phyloP scores from a whole-genome alignment of 2,113 vertebrate species.

The Eulemur rufifrons region DNA sequence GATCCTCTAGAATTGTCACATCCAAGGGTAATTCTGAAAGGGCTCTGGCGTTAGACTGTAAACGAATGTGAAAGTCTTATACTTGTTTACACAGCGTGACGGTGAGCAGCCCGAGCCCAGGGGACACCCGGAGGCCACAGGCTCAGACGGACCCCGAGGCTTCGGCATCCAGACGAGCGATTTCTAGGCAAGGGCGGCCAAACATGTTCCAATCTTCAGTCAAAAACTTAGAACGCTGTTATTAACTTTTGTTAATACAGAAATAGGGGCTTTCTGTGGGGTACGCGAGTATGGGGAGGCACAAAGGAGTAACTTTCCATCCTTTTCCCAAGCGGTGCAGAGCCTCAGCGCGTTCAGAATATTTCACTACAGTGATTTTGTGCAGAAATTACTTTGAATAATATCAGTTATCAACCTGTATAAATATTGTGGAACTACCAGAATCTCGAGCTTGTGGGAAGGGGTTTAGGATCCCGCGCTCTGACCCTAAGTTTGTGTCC shows the following conservation, averaged over 20 bases:
- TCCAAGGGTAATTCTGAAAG: neutral
- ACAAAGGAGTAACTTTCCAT: neutral
- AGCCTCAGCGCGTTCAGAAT: neutral
- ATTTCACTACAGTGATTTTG: neutral
- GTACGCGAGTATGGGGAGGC: neutral
- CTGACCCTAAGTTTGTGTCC: neutral
- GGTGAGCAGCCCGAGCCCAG: rapidly evolving
- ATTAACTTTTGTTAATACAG: neutral
- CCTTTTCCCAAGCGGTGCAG: neutral
- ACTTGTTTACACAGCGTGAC: too few species aligned
- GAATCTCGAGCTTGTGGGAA: neutral
- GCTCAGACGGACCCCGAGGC: neutral
- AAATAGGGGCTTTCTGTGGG: neutral
- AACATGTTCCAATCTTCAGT: neutral
- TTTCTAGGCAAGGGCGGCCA: neutral
- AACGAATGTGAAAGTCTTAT: neutral
- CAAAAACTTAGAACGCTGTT: neutral
- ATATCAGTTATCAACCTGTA: neutral
- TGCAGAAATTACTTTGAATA: neutral
- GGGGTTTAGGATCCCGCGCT: neutral
- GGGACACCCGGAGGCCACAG: too few species aligned
- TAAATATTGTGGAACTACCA: neutral
- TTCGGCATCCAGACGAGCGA: neutral
- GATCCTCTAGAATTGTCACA: neutral
- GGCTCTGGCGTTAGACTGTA: neutral